Evolutionary conservation across 2,113 vertebrate genomes (phyloP).

Genomic region (Meriones unguiculatus): DNA sequence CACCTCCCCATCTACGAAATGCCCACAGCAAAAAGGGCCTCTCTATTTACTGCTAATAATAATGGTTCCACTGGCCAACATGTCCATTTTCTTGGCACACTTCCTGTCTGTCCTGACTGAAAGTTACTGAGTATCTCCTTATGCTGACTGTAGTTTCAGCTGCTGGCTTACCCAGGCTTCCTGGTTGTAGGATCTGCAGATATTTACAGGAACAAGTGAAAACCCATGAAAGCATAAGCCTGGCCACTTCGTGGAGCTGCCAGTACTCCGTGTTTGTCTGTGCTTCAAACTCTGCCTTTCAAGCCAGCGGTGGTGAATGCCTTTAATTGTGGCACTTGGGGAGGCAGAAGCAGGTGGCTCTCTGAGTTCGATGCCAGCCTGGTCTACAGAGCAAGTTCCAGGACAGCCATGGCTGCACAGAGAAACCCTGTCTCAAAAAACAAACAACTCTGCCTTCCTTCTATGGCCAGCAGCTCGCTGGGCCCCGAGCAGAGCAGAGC

Average conservation of each 20-base stretch:
- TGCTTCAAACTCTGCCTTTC: neutral
- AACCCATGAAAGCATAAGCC: neutral
- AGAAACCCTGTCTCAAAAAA: neutral
- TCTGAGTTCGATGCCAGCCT: neutral
- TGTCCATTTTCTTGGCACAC: neutral
- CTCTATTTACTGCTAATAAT: neutral
- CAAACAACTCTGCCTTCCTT: neutral
- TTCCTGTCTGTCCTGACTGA: neutral
- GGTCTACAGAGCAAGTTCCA: neutral
- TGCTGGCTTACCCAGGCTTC: neutral
- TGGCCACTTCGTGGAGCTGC: neutral
- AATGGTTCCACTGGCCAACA: neutral
- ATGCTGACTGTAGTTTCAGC: neutral
- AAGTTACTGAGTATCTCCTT: neutral
- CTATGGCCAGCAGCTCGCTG: neutral
- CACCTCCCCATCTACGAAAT: rapidly evolving
- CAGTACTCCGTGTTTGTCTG: neutral
- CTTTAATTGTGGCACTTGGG: neutral
- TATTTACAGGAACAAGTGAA: neutral
- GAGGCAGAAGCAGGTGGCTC: neutral
- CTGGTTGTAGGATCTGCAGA: too few relatives aligned
- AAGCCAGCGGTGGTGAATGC: neutral
- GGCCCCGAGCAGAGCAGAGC: too few relatives aligned
- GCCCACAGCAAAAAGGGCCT: neutral
- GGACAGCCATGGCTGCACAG: neutral